phyloP scores from a whole-genome alignment of 2,888 invertebrate species.

The Micropterix aruncella region DNA sequence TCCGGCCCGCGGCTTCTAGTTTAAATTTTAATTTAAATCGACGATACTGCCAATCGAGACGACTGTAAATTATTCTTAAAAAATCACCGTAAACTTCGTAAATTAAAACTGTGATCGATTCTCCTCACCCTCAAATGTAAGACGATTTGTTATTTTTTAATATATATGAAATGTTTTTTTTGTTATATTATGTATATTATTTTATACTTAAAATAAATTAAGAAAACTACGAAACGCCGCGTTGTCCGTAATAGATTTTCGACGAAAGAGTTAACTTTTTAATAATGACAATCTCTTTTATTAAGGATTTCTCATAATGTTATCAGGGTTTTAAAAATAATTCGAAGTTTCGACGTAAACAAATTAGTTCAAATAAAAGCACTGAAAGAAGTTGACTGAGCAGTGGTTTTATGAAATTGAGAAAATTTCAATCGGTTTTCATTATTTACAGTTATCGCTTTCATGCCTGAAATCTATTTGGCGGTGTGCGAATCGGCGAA shows the following conservation, averaged over 20 bases:
- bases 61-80: neutral
- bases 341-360: neutral
- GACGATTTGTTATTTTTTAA: slow-evolving; percentile 23
- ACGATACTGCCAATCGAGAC: neutral
- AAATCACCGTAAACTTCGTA: slow-evolving; percentile 8
- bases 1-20: slow-evolving; percentile 9
- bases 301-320: neutral
- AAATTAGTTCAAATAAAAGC: neutral
- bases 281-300: neutral
- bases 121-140: slow-evolving; percentile 3
- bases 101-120: slow-evolving; percentile 13
- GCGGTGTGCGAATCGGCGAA: slow-evolving; percentile 5
- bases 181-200: neutral
- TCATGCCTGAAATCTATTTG: neutral
- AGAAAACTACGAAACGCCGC: neutral
- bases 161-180: slow-evolving; percentile 7
- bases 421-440: no score
- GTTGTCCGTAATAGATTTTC: neutral
- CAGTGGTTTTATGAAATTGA: neutral
- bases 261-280: neutral
- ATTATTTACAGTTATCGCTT: neutral
- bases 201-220: neutral
- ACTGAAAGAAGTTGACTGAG: neutral
- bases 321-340: neutral
- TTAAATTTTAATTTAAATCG: slow-evolving; percentile 6